Evolutionary conservation across 2,888 invertebrate species (phyloP), one percentile per base, ranked within the genome.

Genomic region (Nomada fucata): DNA sequence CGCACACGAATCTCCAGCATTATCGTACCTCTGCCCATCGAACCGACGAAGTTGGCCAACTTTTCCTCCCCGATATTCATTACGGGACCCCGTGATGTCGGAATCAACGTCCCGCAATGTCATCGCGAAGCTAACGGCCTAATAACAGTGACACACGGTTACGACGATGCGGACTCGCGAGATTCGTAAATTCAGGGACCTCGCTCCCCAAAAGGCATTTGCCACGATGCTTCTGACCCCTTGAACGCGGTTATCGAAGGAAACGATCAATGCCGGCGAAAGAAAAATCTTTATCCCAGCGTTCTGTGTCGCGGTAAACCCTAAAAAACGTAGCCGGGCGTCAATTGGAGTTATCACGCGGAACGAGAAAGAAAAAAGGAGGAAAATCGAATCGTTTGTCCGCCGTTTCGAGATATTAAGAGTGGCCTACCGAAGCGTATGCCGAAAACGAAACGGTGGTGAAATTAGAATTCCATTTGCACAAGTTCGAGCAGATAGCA

Each of bases 91-190:
- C 64, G 67, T 42, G 15, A 23, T n/a, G 18, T 18, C 4, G 47
- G 13, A 65, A 90, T 89, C 86, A 78, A 87, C 83, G 83, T 78
- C 73, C 59, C 78, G 82, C 70, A 79, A 86, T 77, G 86, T 76
- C 76, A 79, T 75, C 72, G 83, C 75, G 84, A 83, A 86, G 83
- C 44, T 86, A 85, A 89, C 87, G 89, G 84, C 87, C 87, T 85
- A 91, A 90, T 91, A 90, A 91, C 88, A 86, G 86, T 88, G 89
- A 91, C 88, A 87, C 88, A 90, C 87, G 73, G 68, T 82, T 84
- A 84, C 79, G 79, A 83, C 86, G 74, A 79, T 23, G 55, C 23
- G 61, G 29, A 55, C 36, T 47, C 47, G 61, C 63, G 57, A 47
- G 10, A 79, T 85, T 74, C 64, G 74, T 73, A 76, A 79, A 79